These are phyloP conservation scores for Tenthredo notha DNA, from an alignment of 2,888 invertebrate species.

Conservation along the genomic window DNA sequence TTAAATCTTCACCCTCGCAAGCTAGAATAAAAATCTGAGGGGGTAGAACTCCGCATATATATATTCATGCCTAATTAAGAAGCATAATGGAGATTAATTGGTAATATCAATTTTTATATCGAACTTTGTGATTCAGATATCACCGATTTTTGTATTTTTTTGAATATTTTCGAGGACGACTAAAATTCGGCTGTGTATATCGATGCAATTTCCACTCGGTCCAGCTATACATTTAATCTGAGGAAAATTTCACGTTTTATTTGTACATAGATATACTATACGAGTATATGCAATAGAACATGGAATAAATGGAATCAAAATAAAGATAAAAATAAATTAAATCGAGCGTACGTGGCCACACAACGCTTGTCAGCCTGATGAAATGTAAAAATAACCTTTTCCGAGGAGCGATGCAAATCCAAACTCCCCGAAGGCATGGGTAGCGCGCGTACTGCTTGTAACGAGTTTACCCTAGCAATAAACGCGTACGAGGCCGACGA, in stretches of 20 bases:
- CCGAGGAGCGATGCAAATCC: slow-evolving; percentile 46
- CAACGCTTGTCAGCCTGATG: slow-evolving; percentile 47
- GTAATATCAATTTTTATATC: background rate
- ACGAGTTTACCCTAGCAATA: slow-evolving; percentile 51
- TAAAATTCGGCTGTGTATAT: background rate
- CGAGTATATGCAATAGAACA: background rate
- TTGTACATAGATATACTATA: background rate
- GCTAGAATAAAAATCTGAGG: background rate
- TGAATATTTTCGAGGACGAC: background rate
- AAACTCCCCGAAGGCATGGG: slow-evolving; percentile 49
- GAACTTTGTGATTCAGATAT: background rate
- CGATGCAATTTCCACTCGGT: background rate
- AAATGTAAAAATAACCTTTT: slow-evolving; percentile 48
- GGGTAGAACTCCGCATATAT: background rate
- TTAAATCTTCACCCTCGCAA: background rate
- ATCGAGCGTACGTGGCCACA: slow-evolving; percentile 37
- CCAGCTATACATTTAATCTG: background rate
- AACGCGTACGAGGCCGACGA: slow-evolving; percentile 41
- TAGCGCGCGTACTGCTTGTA: slow-evolving; percentile 37
- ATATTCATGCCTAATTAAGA: background rate
- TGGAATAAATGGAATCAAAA: slow-evolving; percentile 9
- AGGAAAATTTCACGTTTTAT: background rate
- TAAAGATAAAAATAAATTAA: slow-evolving; percentile 28
- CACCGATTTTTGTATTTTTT: too few species aligned
- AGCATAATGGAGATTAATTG: background rate